phyloP scores from a whole-genome alignment of 1,140 invertebrate species.

The Cydia amplana region DNA sequence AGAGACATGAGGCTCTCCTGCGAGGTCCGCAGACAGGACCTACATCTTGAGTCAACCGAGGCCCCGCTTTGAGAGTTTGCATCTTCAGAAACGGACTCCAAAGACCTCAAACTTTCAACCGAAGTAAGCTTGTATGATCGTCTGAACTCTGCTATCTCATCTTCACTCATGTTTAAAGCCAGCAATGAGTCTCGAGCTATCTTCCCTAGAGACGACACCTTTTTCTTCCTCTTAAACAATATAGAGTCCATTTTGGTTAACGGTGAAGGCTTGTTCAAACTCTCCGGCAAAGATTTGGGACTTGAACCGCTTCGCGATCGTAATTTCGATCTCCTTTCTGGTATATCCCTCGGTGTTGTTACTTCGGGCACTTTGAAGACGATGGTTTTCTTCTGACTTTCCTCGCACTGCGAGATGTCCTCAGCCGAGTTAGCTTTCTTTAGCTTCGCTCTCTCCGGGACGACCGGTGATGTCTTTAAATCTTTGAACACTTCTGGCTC shows the following conservation, averaged over 20 bases:
- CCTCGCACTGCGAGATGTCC: conserved; percentile 54
- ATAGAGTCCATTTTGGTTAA: conserved; percentile 66
- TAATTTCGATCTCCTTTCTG: conserved; percentile 55
- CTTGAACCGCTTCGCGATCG: conserved; percentile 66
- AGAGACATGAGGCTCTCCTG: conserved; percentile 76
- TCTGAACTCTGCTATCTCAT: conserved; percentile 71
- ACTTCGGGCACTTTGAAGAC: conserved; percentile 70
- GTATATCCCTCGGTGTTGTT: conserved; percentile 62
- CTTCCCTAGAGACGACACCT: conserved; percentile 70
- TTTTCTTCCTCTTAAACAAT: conserved; percentile 67
- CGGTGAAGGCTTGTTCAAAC: conserved; percentile 65
- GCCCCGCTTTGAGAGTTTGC: conserved; percentile 70
- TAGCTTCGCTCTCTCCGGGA: conserved; percentile 66
- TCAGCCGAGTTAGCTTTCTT: conserved; percentile 71
- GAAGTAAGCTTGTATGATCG: conserved; percentile 70
- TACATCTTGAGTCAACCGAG: conserved; percentile 69
- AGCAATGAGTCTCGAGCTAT: conserved; percentile 73
- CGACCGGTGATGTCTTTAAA: conserved; percentile 54
- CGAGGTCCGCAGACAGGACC: conserved; percentile 65
- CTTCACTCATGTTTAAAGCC: conserved; percentile 74
- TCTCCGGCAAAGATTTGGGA: conserved; percentile 74
- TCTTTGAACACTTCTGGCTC: conserved; percentile 66
- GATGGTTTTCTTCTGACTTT: conserved; percentile 61
- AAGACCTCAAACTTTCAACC: conserved; percentile 67
- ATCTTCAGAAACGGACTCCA: conserved; percentile 76